A percentile compares a stretch with the other conserved stretches of the same genome.
Conservation (phyloP, 2,888 invertebrate genomes). For the Torymus auratus region DNA sequence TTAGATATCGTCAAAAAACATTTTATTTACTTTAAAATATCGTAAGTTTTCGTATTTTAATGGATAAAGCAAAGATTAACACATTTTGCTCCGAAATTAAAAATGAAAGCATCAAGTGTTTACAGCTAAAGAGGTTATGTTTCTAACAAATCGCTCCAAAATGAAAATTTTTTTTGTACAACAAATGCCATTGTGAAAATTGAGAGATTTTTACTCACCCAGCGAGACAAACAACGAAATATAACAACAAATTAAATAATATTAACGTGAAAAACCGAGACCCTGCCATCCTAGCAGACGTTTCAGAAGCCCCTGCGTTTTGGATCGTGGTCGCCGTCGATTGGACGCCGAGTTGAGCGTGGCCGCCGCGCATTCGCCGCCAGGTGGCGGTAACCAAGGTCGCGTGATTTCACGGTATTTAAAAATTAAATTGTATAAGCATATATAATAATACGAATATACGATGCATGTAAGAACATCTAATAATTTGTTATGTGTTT, state of each 20-base stretch:
- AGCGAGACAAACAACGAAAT: slow-evolving; percentile 66
- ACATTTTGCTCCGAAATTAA: slow-evolving; percentile 10
- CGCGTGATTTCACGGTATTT: not conserved
- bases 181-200: slow-evolving; percentile 23
- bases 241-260: slow-evolving; percentile 71
- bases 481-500: no score
- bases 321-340: slow-evolving; percentile 71
- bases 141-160: slow-evolving; percentile 39
- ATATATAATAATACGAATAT: no score
- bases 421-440: not conserved
- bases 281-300: slow-evolving; percentile 75
- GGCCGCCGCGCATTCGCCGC: not conserved
- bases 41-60: not conserved
- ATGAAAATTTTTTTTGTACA: not conserved
- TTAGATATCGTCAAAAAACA: not conserved
- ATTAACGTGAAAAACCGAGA: slow-evolving; percentile 68
- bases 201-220: slow-evolving; percentile 67
- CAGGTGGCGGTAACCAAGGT: slow-evolving; percentile 10
- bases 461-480: no score
- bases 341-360: slow-evolving; percentile 64
- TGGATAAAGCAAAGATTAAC: slow-evolving; percentile 18
- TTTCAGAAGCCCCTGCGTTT: slow-evolving; percentile 63
- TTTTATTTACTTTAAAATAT: not conserved
- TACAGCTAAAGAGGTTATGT: slow-evolving; percentile 49
- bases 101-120: slow-evolving; percentile 33